Percentiles rank a stretch among this genome's conserved stretches.
These are phyloP conservation scores for Myopa tessellatipennis DNA, from an alignment of 2,888 invertebrate species.

Conservation along the genomic window DNA sequence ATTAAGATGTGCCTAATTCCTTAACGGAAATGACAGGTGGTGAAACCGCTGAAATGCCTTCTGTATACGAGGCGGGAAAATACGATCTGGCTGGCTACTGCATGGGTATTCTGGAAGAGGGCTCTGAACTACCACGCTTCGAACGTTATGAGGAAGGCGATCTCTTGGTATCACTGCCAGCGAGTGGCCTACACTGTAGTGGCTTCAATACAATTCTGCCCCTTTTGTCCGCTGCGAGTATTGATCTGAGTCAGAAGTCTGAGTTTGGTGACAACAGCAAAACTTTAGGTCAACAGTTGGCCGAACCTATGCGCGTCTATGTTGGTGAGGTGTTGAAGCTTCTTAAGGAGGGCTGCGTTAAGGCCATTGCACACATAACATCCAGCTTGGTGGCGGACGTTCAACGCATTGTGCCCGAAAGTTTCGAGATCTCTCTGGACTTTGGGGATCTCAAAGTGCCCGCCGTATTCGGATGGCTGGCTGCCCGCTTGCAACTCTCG, in stretches of 20 bases:
- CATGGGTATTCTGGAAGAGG: conserved; percentile 89
- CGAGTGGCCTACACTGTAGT: conserved; percentile 93
- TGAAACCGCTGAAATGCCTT: conserved; percentile 98
- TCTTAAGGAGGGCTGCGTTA: conserved; percentile 75
- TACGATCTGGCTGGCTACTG: conserved; percentile 97
- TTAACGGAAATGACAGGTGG: conserved; percentile 70
- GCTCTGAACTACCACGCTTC: conserved; percentile 75
- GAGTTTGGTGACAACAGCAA: conserved; percentile 71
- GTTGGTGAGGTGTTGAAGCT: conserved; percentile 80
- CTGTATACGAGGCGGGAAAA: conserved; percentile 86
- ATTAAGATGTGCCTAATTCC: background rate
- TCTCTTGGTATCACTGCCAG: conserved; percentile 85
- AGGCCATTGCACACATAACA: conserved; percentile 93
- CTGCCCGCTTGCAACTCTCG: conserved; percentile 78
- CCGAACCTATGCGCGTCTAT: conserved; percentile 90
- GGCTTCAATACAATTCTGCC: conserved; percentile 91
- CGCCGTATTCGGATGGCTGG: conserved; percentile 90
- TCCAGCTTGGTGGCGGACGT: conserved; percentile 92
- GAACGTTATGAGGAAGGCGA: conserved; percentile 79
- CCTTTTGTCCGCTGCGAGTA: conserved; percentile 76
- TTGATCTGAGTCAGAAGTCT: conserved; percentile 73
- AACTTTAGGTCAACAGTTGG: conserved; percentile 82
- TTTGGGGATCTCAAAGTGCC: conserved; percentile 79
- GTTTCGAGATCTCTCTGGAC: conserved; percentile 76
- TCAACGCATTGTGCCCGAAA: conserved; percentile 81